A percentile compares a stretch with the other conserved stretches of the same genome.
These are phyloP conservation scores for Lepus townsendii DNA, from an alignment of 2,797 vertebrate genomes.

Conservation along the genomic window DNA sequence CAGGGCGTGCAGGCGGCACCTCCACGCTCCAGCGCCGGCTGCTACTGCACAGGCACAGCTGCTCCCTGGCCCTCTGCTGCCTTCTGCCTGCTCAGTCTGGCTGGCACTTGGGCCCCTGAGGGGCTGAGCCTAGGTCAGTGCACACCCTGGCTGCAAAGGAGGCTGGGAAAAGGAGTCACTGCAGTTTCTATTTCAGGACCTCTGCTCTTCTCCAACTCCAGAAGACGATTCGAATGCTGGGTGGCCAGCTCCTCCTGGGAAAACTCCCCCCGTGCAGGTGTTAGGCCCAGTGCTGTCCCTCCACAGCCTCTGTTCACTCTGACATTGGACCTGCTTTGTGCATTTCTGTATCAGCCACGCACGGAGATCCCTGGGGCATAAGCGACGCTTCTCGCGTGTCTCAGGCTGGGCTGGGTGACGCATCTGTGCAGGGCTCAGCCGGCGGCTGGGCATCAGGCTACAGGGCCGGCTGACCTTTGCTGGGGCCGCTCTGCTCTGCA, in stretches of 20 bases:
- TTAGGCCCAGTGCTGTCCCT: not conserved
- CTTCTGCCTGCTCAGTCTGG: not conserved
- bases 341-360: not conserved
- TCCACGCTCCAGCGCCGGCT: not conserved
- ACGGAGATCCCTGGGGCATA: not conserved
- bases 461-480: too few species aligned
- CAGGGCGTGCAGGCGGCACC: not conserved
- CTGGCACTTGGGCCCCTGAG: not conserved
- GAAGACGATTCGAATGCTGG: not conserved
- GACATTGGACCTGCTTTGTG: accelerated
- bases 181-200: not conserved
- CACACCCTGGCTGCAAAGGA: not conserved
- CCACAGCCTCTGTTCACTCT: not conserved
- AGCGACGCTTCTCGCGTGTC: not conserved
- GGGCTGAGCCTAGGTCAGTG: not conserved
- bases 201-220: not conserved
- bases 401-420: too few species aligned
- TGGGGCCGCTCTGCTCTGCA: not conserved
- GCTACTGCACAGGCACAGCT: not conserved
- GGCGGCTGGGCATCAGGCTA: not conserved
- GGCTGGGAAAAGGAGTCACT: not conserved
- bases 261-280: too few species aligned
- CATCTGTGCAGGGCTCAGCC: not conserved
- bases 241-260: not conserved
- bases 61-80: not conserved